phyloP scores from a whole-genome alignment of 2,797 vertebrate genomes.

The Acestrorhynchus altus region DNA sequence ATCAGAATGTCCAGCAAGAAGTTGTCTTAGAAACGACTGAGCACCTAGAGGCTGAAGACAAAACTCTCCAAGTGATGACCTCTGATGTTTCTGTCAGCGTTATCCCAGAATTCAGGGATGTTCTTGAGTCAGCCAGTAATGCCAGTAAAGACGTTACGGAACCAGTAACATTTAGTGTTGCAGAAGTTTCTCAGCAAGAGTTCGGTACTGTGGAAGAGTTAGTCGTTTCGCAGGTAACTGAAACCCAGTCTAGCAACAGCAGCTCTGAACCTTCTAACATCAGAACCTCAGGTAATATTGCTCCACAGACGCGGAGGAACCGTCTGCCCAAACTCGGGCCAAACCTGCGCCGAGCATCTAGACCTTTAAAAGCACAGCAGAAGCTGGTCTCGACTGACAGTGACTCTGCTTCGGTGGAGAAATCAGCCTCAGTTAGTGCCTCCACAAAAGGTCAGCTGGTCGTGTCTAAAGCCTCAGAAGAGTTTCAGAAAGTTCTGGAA shows the following conservation, averaged over 20 bases:
- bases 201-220: constrained; percentile 27
- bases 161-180: neutral
- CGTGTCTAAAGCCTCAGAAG: neutral
- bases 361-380: constrained; percentile 38
- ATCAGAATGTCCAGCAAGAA: constrained; percentile 49
- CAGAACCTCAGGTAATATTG: constrained; percentile 17
- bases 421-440: neutral
- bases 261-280: constrained; percentile 5
- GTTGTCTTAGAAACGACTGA: constrained; percentile 34
- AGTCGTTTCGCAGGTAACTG: constrained; percentile 14
- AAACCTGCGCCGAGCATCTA: constrained; percentile 47
- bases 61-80: constrained; percentile 30
- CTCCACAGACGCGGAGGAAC: constrained; percentile 43
- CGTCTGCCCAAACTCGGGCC: constrained; percentile 55
- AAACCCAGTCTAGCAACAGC: neutral
- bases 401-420: constrained; percentile 9
- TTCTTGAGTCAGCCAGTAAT: neutral
- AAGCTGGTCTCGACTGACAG: constrained; percentile 36
- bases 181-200: constrained; percentile 17
- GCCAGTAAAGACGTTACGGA: neutral
- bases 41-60: constrained; percentile 30
- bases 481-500: neutral
- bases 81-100: constrained; percentile 23
- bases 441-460: neutral
- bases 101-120: neutral